A percentile compares a stretch with the other conserved stretches of the same genome.
These are phyloP conservation scores for Thamnaconus septentrionalis DNA, from an alignment of 2,113 vertebrate genomes.

Conservation along the genomic window DNA sequence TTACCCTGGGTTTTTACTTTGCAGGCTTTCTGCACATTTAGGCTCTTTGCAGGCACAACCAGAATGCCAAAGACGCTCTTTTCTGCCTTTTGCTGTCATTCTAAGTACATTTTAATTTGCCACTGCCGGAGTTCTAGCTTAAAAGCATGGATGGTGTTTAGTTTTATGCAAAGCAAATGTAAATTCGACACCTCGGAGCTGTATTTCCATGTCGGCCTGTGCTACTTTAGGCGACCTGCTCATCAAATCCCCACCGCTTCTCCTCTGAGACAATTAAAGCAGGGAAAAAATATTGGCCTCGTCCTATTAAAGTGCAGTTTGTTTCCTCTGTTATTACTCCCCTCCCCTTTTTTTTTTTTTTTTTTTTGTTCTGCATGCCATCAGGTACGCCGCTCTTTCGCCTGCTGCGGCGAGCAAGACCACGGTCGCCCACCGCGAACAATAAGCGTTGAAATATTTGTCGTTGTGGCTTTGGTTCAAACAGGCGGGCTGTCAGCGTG, in stretches of 20 bases:
- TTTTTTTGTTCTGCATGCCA: too few relatives aligned
- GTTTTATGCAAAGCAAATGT: too few relatives aligned
- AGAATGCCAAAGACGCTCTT: conserved; percentile 1
- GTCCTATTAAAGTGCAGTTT: too few relatives aligned
- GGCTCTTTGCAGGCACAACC: not conserved
- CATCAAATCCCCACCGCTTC: too few relatives aligned
- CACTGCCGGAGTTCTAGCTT: conserved; percentile 2
- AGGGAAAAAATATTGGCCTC: too few relatives aligned
- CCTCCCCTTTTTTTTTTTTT: too few relatives aligned
- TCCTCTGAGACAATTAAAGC: too few relatives aligned
- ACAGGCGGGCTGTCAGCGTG: not conserved
- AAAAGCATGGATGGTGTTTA: not conserved
- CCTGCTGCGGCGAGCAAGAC: not conserved
- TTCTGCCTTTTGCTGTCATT: not conserved
- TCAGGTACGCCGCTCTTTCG: too few relatives aligned
- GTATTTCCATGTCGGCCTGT: not conserved
- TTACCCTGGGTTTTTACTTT: conserved; percentile 12
- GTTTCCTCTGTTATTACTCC: too few relatives aligned
- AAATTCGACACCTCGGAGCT: too few relatives aligned
- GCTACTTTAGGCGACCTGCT: not conserved
- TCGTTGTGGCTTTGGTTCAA: not conserved
- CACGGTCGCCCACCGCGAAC: not conserved
- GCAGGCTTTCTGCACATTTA: not conserved
- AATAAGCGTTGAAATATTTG: conserved; percentile 2
- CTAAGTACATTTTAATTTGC: conserved; percentile 10